These are phyloP conservation scores for Dasysyrphus tricinctus DNA, from an alignment of 2,888 invertebrate species.

Conservation along the genomic window DNA sequence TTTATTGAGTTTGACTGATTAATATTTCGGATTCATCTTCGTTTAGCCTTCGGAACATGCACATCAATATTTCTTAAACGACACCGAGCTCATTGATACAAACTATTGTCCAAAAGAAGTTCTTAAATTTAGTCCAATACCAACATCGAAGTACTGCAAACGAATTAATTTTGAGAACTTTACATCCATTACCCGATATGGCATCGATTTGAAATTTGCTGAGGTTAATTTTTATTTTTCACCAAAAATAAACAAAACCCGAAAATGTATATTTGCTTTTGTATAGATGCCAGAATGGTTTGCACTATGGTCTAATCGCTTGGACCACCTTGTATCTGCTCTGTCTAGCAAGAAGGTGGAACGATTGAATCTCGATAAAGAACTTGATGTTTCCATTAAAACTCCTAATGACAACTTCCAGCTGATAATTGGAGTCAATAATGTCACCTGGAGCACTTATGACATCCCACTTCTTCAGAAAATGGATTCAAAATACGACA, in stretches of 20 bases:
- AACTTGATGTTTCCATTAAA: slow-evolving; percentile 81
- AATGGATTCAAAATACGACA: slow-evolving; percentile 82
- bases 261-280: neutral
- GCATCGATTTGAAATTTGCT: slow-evolving; percentile 81
- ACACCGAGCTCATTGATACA: slow-evolving; percentile 80
- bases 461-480: slow-evolving; percentile 82
- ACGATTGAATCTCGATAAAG: slow-evolving; percentile 80
- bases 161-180: slow-evolving; percentile 82
- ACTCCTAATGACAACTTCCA: slow-evolving; percentile 81
- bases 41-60: slow-evolving; percentile 82
- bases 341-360: slow-evolving; percentile 81
- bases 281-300: slow-evolving; percentile 83
- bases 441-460: slow-evolving; percentile 81
- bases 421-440: slow-evolving; percentile 81
- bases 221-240: slow-evolving; percentile 77
- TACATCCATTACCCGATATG: slow-evolving; percentile 82
- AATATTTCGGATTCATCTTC: neutral
- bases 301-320: slow-evolving; percentile 81
- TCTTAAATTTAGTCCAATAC: slow-evolving; percentile 82
- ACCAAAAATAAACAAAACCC: neutral
- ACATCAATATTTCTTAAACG: slow-evolving; percentile 80
- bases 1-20: neutral
- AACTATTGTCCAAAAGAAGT: slow-evolving; percentile 82
- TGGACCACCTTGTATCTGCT: slow-evolving; percentile 82
- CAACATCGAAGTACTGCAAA: slow-evolving; percentile 82